Percentiles rank a stretch among this genome's conserved stretches.
Evolutionary conservation across 2,888 invertebrate genomes (phyloP).

Genomic region (Protodeltote pygarga): DNA sequence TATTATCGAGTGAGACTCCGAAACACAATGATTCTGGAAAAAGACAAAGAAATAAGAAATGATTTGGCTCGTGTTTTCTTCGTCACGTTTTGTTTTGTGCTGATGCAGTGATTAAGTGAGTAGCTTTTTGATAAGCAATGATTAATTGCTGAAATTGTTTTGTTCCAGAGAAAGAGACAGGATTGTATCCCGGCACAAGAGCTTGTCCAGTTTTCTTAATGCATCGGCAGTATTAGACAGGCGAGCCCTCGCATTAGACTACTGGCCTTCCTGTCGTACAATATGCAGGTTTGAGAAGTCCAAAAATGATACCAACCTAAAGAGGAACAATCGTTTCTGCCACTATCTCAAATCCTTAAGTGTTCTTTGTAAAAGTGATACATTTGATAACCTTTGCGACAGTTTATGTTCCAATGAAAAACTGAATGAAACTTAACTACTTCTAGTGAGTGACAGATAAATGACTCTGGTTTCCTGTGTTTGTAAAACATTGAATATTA

Average conservation of each 20-base stretch:
- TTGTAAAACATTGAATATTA: slow-evolving; percentile 26
- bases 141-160: too few relatives aligned
- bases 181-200: slow-evolving; percentile 67
- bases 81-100: too few relatives aligned
- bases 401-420: slow-evolving; percentile 62
- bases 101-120: too few relatives aligned
- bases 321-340: slow-evolving; percentile 92
- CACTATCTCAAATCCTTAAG: slow-evolving; percentile 90
- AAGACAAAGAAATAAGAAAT: too few relatives aligned
- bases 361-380: slow-evolving; percentile 80
- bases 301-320: slow-evolving; percentile 86
- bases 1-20: too few relatives aligned
- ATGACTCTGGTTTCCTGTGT: slow-evolving; percentile 21
- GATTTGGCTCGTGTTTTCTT: too few relatives aligned
- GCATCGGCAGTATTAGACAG: slow-evolving; percentile 81
- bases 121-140: too few relatives aligned
- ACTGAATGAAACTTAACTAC: slow-evolving; percentile 35
- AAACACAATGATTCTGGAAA: too few relatives aligned
- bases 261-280: slow-evolving; percentile 89
- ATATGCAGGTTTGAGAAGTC: slow-evolving; percentile 90
- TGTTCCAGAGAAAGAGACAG: slow-evolving; percentile 82
- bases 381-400: slow-evolving; percentile 80
- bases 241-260: slow-evolving; percentile 88
- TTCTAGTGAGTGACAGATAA: slow-evolving; percentile 37
- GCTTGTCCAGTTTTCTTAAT: slow-evolving; percentile 82